These are phyloP conservation scores for Thermophis baileyi DNA, from an alignment of 2,113 vertebrate genomes.

Conservation along the genomic window DNA sequence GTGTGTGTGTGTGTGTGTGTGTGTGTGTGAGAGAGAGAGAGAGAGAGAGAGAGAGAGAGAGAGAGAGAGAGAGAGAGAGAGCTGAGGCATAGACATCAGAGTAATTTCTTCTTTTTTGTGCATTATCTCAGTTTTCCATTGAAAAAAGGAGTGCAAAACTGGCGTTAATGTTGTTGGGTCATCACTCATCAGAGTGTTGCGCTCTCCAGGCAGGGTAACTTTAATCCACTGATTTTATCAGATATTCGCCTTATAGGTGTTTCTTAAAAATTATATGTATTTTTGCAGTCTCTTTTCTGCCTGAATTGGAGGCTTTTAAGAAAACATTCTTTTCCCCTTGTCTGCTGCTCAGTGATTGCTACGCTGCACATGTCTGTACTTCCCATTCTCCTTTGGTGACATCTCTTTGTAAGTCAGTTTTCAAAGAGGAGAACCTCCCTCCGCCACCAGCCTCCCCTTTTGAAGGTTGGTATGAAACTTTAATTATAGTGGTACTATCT, in stretches of 20 bases:
- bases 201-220: conserved; percentile 1
- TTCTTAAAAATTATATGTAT: conserved; percentile 6
- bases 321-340: not conserved
- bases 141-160: not conserved
- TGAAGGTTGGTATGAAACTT: conserved; percentile 43
- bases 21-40: not conserved
- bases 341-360: not conserved
- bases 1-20: too few relatives aligned
- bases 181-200: not conserved
- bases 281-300: not conserved
- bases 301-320: not conserved
- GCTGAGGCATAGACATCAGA: not conserved
- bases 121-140: not conserved
- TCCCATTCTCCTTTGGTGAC: conserved; percentile 24
- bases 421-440: not conserved
- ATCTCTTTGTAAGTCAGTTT: conserved; percentile 32
- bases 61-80: not conserved
- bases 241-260: not conserved
- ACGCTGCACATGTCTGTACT: not conserved
- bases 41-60: not conserved
- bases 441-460: conserved; percentile 6
- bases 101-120: not conserved
- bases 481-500: conserved; percentile 44
- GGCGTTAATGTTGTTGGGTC: not conserved
- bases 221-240: conserved; percentile 16